Percentiles rank a stretch among this genome's conserved stretches.
Evolutionary conservation across 2,797 vertebrate species (phyloP).

Genomic region (Pantherophis alleghaniensis): DNA sequence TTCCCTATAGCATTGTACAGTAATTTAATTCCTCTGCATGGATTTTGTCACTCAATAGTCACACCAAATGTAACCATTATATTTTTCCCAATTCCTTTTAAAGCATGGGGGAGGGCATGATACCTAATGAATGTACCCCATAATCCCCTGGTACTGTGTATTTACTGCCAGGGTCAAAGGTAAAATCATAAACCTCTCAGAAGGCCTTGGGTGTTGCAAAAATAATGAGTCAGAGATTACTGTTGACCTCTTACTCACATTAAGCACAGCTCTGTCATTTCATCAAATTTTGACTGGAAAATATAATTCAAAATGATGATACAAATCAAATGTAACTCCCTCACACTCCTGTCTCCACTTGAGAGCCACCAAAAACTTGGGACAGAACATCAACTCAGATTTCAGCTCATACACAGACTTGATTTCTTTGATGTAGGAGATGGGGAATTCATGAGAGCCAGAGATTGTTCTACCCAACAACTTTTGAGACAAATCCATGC

Average conservation of each 20-base stretch:
- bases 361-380: background rate
- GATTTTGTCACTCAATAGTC: background rate
- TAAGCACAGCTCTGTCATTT: slow-evolving; percentile 53
- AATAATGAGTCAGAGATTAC: slow-evolving; percentile 58
- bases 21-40: background rate
- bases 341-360: background rate
- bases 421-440: background rate
- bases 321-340: background rate
- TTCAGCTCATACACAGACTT: background rate
- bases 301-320: slow-evolving; percentile 40
- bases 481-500: background rate
- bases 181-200: slow-evolving; percentile 60
- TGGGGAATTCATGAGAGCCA: background rate
- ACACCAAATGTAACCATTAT: background rate
- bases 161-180: slow-evolving; percentile 62
- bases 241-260: slow-evolving; percentile 60
- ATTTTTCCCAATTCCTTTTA: background rate
- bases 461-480: background rate
- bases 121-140: slow-evolving; percentile 54
- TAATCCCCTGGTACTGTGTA: slow-evolving; percentile 52
- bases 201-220: slow-evolving; percentile 63
- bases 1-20: background rate
- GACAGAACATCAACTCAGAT: background rate
- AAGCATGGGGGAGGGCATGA: background rate
- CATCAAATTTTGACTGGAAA: slow-evolving; percentile 52